Evolutionary conservation across 2,888 invertebrate genomes (phyloP), one percentile per base, ranked within the genome.

Genomic region (Watsonalla binaria): DNA sequence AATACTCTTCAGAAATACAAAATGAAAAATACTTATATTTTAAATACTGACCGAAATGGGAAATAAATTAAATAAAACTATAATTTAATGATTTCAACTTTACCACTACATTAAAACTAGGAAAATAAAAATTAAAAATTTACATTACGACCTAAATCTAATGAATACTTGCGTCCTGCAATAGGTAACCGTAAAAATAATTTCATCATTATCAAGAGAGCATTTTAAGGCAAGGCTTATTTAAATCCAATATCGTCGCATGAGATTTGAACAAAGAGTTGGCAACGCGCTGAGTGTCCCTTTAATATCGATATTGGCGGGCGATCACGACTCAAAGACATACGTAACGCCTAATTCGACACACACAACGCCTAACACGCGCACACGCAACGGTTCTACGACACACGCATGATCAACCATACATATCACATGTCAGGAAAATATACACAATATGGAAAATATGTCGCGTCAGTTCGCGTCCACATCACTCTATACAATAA

Each of bases 41-140:
- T 86, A 89, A 90, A 90, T 90, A 90, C 90, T 90, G 90, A 90
- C 90, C 90, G 87, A 89, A 86, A 85, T 75, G 86, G 84, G 88
- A 87, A 88, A 90, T 88, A 88, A 90, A 85, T 86, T 86, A 87
- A 72, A 87, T 74, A 78, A 8, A 42, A 82, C 78, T 82, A 86
- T 75, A 78, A 78, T 82, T 81, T 82, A 80, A 75, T 75, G 73
- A 79, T 78, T 78, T 73, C 66, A 49, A 49, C 37, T 15, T 49
- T 75, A 74, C 63, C 61, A 62, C 73, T 75, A 76, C 57, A 64
- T 70, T 70, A 70, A 73, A 76, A 67, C 76, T 84, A 82, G 73
- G 76, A 83, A 82, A 85, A 83, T 78, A 84, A 84, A 42, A 42
- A 42, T 11, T 79, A 70, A 72, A 72, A 80, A 84, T 86, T 76